Evolutionary conservation across 1,140 invertebrate genomes (phyloP).

Genomic region (Oryctes rhinoceros): DNA sequence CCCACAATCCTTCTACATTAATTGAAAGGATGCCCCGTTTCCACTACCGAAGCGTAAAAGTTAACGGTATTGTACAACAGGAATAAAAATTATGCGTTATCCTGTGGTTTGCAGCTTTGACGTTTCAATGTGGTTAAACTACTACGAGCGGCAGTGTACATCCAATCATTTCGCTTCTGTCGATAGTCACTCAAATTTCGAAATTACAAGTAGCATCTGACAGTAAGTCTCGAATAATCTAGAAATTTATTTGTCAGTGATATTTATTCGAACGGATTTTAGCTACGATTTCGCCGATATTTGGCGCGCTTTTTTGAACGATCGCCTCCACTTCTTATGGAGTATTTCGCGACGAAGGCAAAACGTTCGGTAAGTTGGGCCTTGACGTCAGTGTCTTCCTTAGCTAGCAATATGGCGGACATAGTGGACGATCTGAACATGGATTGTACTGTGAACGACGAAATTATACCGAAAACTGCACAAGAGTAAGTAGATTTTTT

Average conservation of each 20-base stretch:
- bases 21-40: too few species aligned
- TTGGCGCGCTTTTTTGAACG: conserved; percentile 4
- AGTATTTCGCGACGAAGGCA: background rate
- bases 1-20: too few species aligned
- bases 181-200: too few species aligned
- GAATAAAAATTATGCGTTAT: too few species aligned
- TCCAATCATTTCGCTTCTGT: too few species aligned
- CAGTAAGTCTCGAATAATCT: background rate
- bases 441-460: conserved; percentile 52
- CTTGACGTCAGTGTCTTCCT: conserved; percentile 32
- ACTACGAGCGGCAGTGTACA: too few species aligned
- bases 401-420: conserved; percentile 55
- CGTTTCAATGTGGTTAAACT: too few species aligned
- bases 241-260: background rate
- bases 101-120: too few species aligned
- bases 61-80: too few species aligned
- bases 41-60: too few species aligned
- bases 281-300: background rate
- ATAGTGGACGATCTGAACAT: conserved; percentile 53
- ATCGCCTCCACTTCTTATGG: background rate
- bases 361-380: background rate
- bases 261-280: too few species aligned
- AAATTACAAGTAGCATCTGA: background rate
- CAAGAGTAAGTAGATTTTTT: conserved; percentile 55
- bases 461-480: conserved; percentile 55